Evolutionary conservation across 2,888 invertebrate species (phyloP).

Genomic region (Clivina fossor): DNA sequence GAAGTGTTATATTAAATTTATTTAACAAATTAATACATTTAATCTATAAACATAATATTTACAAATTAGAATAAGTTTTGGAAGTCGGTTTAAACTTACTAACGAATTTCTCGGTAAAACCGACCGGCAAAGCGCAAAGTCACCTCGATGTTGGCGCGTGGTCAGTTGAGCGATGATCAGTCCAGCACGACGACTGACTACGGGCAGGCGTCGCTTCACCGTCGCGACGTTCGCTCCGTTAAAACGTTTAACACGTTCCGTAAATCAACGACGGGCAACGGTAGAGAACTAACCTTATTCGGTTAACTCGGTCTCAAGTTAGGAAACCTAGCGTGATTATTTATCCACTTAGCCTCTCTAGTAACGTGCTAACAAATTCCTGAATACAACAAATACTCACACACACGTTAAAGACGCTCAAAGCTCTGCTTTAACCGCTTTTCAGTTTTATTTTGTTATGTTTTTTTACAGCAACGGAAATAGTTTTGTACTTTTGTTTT

Average conservation of each 20-base stretch:
- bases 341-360: constrained; percentile 22
- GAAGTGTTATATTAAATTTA: too few species aligned
- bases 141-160: background rate
- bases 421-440: too few species aligned
- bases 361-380: constrained; percentile 1
- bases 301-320: constrained; percentile 26
- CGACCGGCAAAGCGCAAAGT: background rate
- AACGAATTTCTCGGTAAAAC: too few species aligned
- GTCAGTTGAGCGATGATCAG: background rate
- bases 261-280: constrained; percentile 30
- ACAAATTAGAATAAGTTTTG: too few species aligned
- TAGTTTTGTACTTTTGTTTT: too few species aligned
- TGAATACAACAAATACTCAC: too few species aligned
- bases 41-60: too few species aligned
- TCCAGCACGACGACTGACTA: background rate
- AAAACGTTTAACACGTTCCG: constrained; percentile 27
- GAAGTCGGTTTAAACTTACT: too few species aligned
- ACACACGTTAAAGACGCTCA: too few species aligned
- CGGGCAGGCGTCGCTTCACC: background rate
- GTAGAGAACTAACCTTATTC: constrained; percentile 20
- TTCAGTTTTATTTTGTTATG: too few species aligned
- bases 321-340: constrained; percentile 30
- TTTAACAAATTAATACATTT: too few species aligned
- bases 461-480: too few species aligned
- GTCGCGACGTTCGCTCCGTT: constrained; percentile 9